These are phyloP conservation scores for Aleiodes leptofemur DNA, from an alignment of 2,888 invertebrate genomes.

Conservation along the genomic window DNA sequence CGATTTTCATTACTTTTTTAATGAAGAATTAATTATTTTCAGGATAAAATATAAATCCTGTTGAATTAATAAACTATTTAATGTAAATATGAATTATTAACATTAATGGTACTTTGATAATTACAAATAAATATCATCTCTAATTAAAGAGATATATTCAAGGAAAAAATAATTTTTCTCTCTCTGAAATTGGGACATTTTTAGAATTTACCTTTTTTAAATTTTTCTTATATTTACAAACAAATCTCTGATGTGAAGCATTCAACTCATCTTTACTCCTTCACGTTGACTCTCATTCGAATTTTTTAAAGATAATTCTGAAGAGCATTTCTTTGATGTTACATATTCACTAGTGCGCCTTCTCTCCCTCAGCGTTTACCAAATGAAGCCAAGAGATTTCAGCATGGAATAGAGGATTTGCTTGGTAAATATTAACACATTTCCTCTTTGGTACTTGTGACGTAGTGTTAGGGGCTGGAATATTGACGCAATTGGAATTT, in stretches of 20 bases:
- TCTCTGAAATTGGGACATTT: too few relatives aligned
- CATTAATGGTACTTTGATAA: too few relatives aligned
- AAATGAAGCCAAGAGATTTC: constrained; percentile 63
- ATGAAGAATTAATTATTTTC: too few relatives aligned
- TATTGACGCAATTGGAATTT: constrained; percentile 20
- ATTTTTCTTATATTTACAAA: neutral
- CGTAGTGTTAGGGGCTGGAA: constrained; percentile 1
- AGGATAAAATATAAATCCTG: too few relatives aligned
- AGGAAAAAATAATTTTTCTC: too few relatives aligned
- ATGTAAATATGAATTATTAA: too few relatives aligned
- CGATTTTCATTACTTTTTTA: too few relatives aligned
- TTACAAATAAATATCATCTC: too few relatives aligned
- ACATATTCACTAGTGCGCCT: constrained; percentile 25
- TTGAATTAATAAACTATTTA: too few relatives aligned
- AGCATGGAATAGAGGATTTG: constrained; percentile 26
- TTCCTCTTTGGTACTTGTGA: neutral
- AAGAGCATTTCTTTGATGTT: constrained; percentile 40
- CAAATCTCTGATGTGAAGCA: neutral
- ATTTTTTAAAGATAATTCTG: constrained; percentile 4
- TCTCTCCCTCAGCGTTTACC: constrained; percentile 47
- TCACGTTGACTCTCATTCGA: constrained; percentile 5
- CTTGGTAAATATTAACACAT: constrained; percentile 39
- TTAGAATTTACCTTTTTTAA: too few relatives aligned
- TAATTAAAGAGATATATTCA: too few relatives aligned
- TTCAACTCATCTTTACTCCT: constrained; percentile 23